A percentile compares a stretch with the other conserved stretches of the same genome.
Conservation (phyloP, 2,113 vertebrate genomes). For the Calidris pygmaea region DNA sequence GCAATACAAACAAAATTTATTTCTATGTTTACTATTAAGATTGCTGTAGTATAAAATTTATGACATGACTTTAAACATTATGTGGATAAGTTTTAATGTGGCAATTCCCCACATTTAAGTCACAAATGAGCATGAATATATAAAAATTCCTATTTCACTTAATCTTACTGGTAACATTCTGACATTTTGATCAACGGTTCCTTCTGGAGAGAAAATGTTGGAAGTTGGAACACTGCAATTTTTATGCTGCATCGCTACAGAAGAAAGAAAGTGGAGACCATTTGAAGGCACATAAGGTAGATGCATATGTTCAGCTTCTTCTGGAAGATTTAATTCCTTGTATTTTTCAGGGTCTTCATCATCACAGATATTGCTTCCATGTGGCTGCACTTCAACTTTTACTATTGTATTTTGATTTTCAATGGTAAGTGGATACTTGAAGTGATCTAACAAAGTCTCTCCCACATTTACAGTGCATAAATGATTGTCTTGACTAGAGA, state of each 20-base stretch:
- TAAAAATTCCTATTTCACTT: not conserved
- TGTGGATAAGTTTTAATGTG: not conserved
- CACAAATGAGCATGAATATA: not conserved
- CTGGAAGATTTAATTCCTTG: not conserved
- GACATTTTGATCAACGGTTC: constrained; percentile 2
- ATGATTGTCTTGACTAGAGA: not conserved
- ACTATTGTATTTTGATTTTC: not conserved
- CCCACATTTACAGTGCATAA: not conserved
- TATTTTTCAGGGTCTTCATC: not conserved
- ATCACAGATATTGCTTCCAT: not conserved
- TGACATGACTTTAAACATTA: not conserved
- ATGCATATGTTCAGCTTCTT: not conserved
- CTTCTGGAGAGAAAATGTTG: constrained; percentile 21
- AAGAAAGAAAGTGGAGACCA: constrained; percentile 41
- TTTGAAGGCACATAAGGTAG: not conserved
- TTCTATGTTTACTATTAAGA: not conserved
- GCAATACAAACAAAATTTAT: not conserved
- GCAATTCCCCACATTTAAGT: not conserved
- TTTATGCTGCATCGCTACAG: not conserved
- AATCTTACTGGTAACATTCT: constrained; percentile 61
- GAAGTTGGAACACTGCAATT: not conserved
- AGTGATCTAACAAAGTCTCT: constrained; percentile 5
- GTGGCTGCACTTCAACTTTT: not conserved
- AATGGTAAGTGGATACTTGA: not conserved
- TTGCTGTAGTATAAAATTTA: not conserved